Evolutionary conservation across 2,888 invertebrate species (phyloP).

Genomic region (Junonia oenone): DNA sequence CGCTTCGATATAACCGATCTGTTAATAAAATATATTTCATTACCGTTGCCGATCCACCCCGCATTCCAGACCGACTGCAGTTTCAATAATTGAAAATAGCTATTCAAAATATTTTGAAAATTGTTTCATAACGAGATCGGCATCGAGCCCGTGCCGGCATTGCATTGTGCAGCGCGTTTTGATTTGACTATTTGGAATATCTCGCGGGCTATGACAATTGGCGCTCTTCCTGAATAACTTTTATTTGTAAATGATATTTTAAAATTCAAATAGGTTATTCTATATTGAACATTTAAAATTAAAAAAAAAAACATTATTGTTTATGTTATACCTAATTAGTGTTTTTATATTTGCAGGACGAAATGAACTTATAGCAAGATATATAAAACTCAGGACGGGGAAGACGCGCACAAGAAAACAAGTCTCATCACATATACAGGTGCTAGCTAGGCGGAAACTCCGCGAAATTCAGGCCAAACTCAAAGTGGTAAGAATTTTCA

Average conservation of each 20-base stretch:
- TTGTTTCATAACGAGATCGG: slow-evolving; percentile 71
- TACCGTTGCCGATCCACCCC: slow-evolving; percentile 49
- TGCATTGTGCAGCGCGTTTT: slow-evolving; percentile 55
- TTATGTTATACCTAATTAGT: neutral
- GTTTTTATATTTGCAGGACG: slow-evolving; percentile 86
- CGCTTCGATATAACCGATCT: slow-evolving; percentile 11
- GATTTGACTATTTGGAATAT: slow-evolving; percentile 60
- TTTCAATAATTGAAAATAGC: slow-evolving; percentile 78
- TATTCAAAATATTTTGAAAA: slow-evolving; percentile 80
- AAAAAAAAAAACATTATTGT: no score
- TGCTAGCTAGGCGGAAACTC: slow-evolving; percentile 97
- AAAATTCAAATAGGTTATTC: neutral
- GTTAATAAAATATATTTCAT: slow-evolving; percentile 35
- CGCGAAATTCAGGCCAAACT: slow-evolving; percentile 99
- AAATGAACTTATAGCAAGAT: slow-evolving; percentile 99
- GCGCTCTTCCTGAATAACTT: slow-evolving; percentile 36
- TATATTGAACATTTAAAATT: neutral
- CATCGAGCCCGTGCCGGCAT: slow-evolving; percentile 45
- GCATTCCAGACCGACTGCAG: slow-evolving; percentile 66
- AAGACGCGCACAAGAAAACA: slow-evolving; percentile 99
- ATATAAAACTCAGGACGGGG: slow-evolving; percentile 99
- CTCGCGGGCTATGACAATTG: slow-evolving; percentile 58
- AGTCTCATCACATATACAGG: slow-evolving; percentile 99
- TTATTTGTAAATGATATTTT: slow-evolving; percentile 33
- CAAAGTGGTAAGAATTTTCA: slow-evolving; percentile 90